Evolutionary conservation across 2,797 vertebrate species (phyloP).

Genomic region (Argyrosomus regius): DNA sequence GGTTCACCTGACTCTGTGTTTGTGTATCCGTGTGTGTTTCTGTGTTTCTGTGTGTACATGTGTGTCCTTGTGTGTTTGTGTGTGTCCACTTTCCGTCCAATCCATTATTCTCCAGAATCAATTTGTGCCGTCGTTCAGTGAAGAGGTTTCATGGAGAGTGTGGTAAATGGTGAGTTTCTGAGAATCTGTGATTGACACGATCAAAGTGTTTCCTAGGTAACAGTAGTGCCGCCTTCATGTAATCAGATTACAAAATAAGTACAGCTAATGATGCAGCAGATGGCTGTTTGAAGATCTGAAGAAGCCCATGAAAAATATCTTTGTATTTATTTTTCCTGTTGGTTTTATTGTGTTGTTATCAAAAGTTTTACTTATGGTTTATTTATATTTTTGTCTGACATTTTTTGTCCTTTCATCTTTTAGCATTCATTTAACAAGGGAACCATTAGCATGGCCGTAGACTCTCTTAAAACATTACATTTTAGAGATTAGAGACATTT

Average conservation of each 20-base stretch:
- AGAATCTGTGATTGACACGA: conserved; percentile 37
- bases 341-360: too few relatives aligned
- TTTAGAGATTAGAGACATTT: background rate
- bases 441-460: too few relatives aligned
- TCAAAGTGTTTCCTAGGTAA: conserved; percentile 21
- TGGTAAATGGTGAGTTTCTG: conserved; percentile 37
- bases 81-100: background rate
- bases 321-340: too few relatives aligned
- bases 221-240: background rate
- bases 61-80: background rate
- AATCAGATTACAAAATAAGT: conserved; percentile 7
- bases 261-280: background rate
- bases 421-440: too few relatives aligned
- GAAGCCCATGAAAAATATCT: background rate
- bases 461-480: background rate
- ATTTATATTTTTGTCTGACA: too few relatives aligned
- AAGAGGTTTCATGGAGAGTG: conserved; percentile 66
- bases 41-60: background rate
- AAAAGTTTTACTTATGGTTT: too few relatives aligned
- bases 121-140: conserved; percentile 70
- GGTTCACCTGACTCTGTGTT: background rate
- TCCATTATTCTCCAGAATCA: conserved; percentile 33
- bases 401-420: too few relatives aligned
- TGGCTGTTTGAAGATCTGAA: background rate
- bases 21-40: background rate